phyloP scores from a whole-genome alignment of 1,140 invertebrate species.

The Euborellia annulipes region DNA sequence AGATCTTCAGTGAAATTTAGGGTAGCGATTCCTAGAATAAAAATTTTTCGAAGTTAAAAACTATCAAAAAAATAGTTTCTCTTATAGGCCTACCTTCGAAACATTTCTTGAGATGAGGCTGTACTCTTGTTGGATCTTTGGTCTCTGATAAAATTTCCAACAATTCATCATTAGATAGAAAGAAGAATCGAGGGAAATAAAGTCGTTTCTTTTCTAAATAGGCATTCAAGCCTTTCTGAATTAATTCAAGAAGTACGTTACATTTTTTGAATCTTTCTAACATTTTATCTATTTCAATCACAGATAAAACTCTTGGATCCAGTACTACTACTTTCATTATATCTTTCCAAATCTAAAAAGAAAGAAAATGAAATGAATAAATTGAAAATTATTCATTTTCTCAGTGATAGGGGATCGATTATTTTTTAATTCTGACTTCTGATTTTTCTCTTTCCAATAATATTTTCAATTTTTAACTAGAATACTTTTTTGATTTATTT shows the following conservation, averaged over 20 bases:
- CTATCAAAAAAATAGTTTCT: background rate
- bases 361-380: background rate
- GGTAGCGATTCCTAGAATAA: conserved; percentile 42
- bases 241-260: conserved; percentile 69
- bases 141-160: conserved; percentile 93
- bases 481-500: no score
- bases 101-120: conserved; percentile 95
- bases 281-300: conserved; percentile 86
- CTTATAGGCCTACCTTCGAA: conserved; percentile 51
- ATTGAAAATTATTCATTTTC: background rate
- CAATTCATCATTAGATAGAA: conserved; percentile 91
- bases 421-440: no score
- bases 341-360: conserved; percentile 66
- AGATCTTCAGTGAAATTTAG: conserved; percentile 72
- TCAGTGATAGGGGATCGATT: no score
- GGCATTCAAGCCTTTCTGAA: conserved; percentile 83
- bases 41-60: conserved; percentile 3
- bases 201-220: conserved; percentile 92
- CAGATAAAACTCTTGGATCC: conserved; percentile 68
- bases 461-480: no score
- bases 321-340: conserved; percentile 72
- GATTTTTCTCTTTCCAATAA: no score
- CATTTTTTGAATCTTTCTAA: conserved; percentile 79
- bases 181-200: conserved; percentile 92
- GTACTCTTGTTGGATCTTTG: conserved; percentile 90